Percentiles rank a stretch among this genome's conserved stretches.
Evolutionary conservation across 2,888 invertebrate species (phyloP).

Genomic region (Tethea ocularis): DNA sequence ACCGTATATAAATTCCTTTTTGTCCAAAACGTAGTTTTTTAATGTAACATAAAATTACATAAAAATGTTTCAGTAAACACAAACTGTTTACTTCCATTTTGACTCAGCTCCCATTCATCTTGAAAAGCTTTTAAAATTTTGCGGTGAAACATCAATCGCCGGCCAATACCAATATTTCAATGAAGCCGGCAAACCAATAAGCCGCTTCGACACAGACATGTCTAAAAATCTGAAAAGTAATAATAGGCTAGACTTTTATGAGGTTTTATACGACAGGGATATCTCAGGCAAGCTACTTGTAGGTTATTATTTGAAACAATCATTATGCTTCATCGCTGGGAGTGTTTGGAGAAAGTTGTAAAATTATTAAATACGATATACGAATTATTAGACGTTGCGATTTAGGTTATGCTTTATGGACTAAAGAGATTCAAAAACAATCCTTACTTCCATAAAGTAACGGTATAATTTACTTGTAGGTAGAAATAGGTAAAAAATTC

Average conservation of each 20-base stretch:
- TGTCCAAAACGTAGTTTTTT: too few relatives aligned
- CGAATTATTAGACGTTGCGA: too few relatives aligned
- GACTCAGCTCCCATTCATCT: neutral
- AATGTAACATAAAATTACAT: neutral
- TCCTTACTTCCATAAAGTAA: too few relatives aligned
- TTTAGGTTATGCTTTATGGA: too few relatives aligned
- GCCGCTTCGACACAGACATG: neutral
- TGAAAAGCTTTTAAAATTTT: neutral
- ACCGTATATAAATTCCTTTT: too few relatives aligned
- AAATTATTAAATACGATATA: neutral
- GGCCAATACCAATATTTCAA: neutral
- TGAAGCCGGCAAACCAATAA: neutral
- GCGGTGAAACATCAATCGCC: neutral
- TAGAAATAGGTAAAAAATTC: too few relatives aligned
- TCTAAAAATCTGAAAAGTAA: slow-evolving; percentile 15
- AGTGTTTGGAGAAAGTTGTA: slow-evolving; percentile 17
- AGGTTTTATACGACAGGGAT: slow-evolving; percentile 41
- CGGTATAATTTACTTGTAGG: too few relatives aligned
- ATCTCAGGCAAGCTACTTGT: slow-evolving; percentile 15
- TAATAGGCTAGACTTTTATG: slow-evolving; percentile 26
- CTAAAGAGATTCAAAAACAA: too few relatives aligned
- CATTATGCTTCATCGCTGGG: slow-evolving; percentile 33
- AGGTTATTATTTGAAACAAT: slow-evolving; percentile 34
- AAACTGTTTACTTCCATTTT: neutral
- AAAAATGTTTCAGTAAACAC: neutral